Evolutionary conservation across 2,888 invertebrate species (phyloP), one percentile per base, ranked within the genome.

Genomic region (Cephonodes hylas): DNA sequence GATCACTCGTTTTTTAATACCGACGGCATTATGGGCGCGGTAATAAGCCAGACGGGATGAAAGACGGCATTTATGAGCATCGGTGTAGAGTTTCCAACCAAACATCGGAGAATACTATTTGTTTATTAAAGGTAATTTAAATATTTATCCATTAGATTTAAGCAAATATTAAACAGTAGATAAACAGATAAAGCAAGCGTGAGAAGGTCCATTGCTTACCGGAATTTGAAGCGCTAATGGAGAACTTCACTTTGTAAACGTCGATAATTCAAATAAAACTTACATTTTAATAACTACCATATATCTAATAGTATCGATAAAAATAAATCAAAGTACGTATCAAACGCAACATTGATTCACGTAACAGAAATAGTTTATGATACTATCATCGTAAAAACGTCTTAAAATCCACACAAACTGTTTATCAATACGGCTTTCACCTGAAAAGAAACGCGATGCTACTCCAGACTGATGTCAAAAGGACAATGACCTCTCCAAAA

Each of bases 31-130:
- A 48, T 61, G 62, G 58, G 42, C 61, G 60, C 69, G 63, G 71
- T 86, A 84, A 87, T 86, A 82, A 82, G 85, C 76, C 79, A 81
- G 80, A 72, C 76, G 79, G 81, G 86, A 85, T 89, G 89, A 90
- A 89, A 90, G 90, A 87, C 84, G 77, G 75, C 81, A 72, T 87
- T 88, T 87, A 88, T 82, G 79, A 81, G 76, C 78, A 67, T 62
- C 72, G 77, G 88, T 88, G 80, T 91, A 77, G 80, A 77, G 79
- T 91, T 90, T 88, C 89, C 73, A 71, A 73, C 74, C 72, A 69
- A 69, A 74, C 69, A 64, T 68, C 74, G 76, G 74, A 79, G 77
- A n/a, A 75, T 71, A 68, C 75, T 78, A 78, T 83, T 82, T 86
- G 84, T 88, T 89, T 88, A 77, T 70, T 81, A 72, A 72, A 74